These are phyloP conservation scores for Tylochromis polylepis DNA, from an alignment of 2,113 vertebrate species.

Conservation along the genomic window DNA sequence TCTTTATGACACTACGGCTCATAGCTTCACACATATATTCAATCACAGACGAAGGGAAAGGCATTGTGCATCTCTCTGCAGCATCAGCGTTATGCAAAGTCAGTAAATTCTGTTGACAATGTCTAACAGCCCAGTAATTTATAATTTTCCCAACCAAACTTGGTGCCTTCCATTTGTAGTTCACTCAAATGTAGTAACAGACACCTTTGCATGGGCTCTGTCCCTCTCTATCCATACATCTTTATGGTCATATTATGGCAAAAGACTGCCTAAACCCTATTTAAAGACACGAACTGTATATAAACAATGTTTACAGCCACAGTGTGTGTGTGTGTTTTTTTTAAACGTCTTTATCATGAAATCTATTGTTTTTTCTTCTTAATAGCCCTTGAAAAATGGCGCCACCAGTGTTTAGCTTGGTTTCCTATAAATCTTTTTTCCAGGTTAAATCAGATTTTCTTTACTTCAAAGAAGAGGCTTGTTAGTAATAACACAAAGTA, in stretches of 20 bases:
- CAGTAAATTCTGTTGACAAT: not conserved
- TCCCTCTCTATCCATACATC: not conserved
- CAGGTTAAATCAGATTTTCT: not conserved
- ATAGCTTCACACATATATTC: slow-evolving; percentile 37
- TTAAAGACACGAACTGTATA: not conserved
- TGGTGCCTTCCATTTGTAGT: not conserved
- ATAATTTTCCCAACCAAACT: not conserved
- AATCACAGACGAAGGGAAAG: slow-evolving; percentile 26
- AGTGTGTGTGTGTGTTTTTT: not conserved
- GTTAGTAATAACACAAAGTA: not conserved
- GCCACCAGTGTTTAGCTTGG: not conserved
- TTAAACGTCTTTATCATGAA: not conserved
- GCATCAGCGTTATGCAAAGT: slow-evolving; percentile 46
- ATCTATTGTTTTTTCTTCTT: not conserved
- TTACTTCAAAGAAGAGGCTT: not conserved
- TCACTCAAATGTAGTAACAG: not conserved
- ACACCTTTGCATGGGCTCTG: not conserved
- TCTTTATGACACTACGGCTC: slow-evolving; percentile 32
- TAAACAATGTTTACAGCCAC: not conserved
- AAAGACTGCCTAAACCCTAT: not conserved
- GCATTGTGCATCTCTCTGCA: slow-evolving; percentile 21
- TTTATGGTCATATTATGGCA: not conserved
- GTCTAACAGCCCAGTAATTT: slow-evolving; percentile 21
- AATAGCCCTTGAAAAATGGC: not conserved
- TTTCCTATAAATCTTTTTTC: not conserved